Evolutionary conservation across 2,888 invertebrate species (phyloP), one percentile per base, ranked within the genome.

Genomic region (Argyresthia goedartella): DNA sequence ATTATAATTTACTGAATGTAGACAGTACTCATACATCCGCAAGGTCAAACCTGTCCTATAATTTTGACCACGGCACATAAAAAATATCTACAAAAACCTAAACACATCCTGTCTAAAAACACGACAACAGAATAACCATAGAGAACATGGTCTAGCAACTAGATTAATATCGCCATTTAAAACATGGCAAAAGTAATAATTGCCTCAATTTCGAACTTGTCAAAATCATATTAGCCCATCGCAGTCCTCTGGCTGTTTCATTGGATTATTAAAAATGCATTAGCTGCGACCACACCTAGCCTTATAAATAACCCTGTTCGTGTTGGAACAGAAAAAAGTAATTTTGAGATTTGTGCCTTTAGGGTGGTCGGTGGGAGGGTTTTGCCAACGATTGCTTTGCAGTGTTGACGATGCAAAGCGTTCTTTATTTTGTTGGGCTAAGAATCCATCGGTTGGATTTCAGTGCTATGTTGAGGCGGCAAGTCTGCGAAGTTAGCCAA

Each of bases 191-290:
- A 81, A 76, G 70, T 75, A 25, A 71, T 84, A 81, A 84, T 81
- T 68, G 74, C 81, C 68, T 75, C 77, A 81, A 85, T 86, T 84
- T 76, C 71, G 71, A 80, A 84, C 85, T 84, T 85, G 85, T 85
- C 84, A 86, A 85, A 86, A 84, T 77, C 79, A 74, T 81, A 86
- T 86, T 85, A 85, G 81, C 73, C 71, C 25, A 25, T 25, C 68
- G 69, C 72, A 73, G 80, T 77, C 80, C 76, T 75, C 68, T 76
- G 77, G 73, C 44, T 39, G 52, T 44, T 68, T 71, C 75, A 80
- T 79, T 81, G 81, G 81, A 84, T 86, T 84, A 86, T 86, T 86
- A 85, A 85, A 86, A 84, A 81, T 69, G 63, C 85, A 84, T 86
- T 86, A 85, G 79, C 63, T 70, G 57, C 60, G 66, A 71, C 79